Evolutionary conservation across 2,797 vertebrate genomes (phyloP).

Genomic region (Rhynchonycteris naso): DNA sequence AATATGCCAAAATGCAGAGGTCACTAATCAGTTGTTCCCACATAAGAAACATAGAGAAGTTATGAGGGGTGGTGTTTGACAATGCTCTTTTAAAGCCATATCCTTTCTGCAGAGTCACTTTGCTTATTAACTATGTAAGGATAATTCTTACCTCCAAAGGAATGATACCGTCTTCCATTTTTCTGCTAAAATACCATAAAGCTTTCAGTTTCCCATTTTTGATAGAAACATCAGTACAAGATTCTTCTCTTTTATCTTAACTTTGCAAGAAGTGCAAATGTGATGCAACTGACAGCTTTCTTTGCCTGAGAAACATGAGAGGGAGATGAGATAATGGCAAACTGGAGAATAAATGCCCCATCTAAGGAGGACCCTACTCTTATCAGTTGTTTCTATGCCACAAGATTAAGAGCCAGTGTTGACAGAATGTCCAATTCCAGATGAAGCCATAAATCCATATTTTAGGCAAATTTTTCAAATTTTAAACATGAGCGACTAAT

Average conservation of each 20-base stretch:
- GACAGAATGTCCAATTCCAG: background rate
- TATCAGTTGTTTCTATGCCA: background rate
- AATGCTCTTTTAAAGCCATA: background rate
- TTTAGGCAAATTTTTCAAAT: background rate
- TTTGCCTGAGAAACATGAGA: background rate
- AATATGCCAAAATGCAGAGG: background rate
- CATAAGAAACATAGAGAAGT: background rate
- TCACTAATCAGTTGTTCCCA: background rate
- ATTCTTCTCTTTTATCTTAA: conserved; percentile 5
- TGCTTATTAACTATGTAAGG: background rate
- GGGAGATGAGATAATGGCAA: background rate
- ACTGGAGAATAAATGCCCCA: background rate
- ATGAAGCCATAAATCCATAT: background rate
- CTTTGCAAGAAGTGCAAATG: background rate
- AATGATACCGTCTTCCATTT: conserved; percentile 5
- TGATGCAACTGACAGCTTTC: background rate
- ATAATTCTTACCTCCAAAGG: background rate
- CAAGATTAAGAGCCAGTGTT: background rate
- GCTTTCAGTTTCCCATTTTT: background rate
- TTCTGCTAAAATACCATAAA: background rate
- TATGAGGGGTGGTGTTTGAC: background rate
- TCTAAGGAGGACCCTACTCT: background rate
- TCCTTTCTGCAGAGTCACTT: background rate
- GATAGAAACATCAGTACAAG: background rate
- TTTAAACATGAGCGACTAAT: background rate